Base-by-base conservation (phyloP, 2,888 invertebrate genomes). In the Ephialtes manifestator region DNA sequence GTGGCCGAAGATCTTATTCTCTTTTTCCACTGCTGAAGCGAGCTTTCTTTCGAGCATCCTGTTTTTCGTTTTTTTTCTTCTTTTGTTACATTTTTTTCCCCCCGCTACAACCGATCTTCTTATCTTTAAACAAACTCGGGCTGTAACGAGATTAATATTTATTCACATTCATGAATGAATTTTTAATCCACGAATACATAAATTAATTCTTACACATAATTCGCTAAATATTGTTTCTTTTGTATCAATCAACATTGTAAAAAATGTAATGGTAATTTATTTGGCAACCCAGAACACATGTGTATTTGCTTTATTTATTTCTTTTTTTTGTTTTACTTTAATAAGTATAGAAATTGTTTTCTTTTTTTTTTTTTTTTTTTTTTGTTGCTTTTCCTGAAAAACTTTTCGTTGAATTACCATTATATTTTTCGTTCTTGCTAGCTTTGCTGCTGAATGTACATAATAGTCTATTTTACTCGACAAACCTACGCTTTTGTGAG, bases 221-320 rank as follows among this genome's bases (percentile, higher is more conserved):
- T 20, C 46, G 24, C 46, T 43, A 28, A 46, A 13, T 46, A 7
- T 39, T 67, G 8, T 63, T 63, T 43, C 35, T 65, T 39, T 39
- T 39, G 39, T 39, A n/a, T n/a, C n/a, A n/a, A 67, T 55, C 48
- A 48, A 68, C 55, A 78, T 63, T 88, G 84, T 85, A 89, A 85
- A 88, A 84, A 86, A 89, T 84, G 68, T 88, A 87, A 89, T 88
- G 89, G 87, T 87, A 81, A 86, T 89, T 81, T 78, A 35, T 48
- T 68, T 63, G 5, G 35, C 58, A 4, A 70, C 18, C 43, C 35
- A 78, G 24, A 60, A 53, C 31, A 67, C 60, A 28, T 55, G 24
- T 68, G 67, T 18, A 20, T 68, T 74, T 35, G 67, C 28, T 77
- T 74, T 31, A 81, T n/a, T n/a, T n/a, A n/a, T n/a, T n/a, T n/a